These are phyloP conservation scores for Raja brachyura DNA, from an alignment of 2,113 vertebrate genomes.

Conservation along the genomic window DNA sequence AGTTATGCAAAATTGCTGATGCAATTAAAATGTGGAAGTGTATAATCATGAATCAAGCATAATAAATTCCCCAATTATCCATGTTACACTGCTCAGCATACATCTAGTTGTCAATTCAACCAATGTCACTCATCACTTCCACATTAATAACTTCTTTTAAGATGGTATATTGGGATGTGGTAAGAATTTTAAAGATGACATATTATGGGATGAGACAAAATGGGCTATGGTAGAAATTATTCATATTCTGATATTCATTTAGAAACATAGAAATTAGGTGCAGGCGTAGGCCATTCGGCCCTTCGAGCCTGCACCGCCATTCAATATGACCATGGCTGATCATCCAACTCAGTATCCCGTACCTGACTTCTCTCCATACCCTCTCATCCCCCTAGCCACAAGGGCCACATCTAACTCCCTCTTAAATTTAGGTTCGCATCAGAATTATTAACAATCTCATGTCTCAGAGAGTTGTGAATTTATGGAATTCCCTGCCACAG, in stretches of 20 bases:
- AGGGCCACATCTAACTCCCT: too few species aligned
- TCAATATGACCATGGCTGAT: too few species aligned
- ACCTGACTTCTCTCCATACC: too few species aligned
- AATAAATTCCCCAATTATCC: not conserved
- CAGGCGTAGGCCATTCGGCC: too few species aligned
- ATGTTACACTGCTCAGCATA: not conserved
- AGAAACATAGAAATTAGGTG: too few species aligned
- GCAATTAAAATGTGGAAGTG: conserved; percentile 11
- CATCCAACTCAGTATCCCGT: too few species aligned
- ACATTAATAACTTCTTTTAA: not conserved
- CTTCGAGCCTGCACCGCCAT: too few species aligned
- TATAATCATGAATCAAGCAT: not conserved
- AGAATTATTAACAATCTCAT: too few species aligned
- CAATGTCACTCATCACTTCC: not conserved
- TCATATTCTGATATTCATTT: not conserved
- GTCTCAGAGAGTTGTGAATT: too few species aligned
- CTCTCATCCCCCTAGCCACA: too few species aligned
- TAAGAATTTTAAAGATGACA: not conserved
- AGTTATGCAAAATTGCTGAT: not conserved
- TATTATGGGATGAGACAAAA: not conserved
- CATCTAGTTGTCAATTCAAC: conserved; percentile 11
- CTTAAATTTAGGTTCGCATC: too few species aligned
- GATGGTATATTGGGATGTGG: not conserved
- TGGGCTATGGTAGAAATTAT: not conserved
- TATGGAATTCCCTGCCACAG: too few species aligned